Percentiles rank a stretch among this genome's conserved stretches.
These are phyloP conservation scores for Pituophis catenifer DNA, from an alignment of 2,113 vertebrate genomes.

Conservation along the genomic window DNA sequence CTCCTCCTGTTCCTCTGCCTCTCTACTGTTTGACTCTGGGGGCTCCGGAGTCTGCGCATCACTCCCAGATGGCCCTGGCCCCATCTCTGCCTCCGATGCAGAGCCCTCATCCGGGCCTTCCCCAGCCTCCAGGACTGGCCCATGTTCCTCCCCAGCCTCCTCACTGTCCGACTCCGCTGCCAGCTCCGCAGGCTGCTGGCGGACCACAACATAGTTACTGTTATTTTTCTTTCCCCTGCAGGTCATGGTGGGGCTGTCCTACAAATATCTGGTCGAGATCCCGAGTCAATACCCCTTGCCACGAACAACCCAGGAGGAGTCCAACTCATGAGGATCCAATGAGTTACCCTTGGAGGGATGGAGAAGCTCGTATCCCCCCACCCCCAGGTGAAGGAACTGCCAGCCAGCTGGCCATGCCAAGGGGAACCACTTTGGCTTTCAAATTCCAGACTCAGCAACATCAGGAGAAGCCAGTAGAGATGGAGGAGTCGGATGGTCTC, in stretches of 20 bases:
- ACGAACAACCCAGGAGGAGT: conserved; percentile 49
- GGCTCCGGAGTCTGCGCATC: too few relatives aligned
- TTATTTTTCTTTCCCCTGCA: conserved; percentile 29
- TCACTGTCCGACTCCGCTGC: too few relatives aligned
- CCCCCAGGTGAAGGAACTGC: not conserved
- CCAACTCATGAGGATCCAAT: conserved; percentile 43
- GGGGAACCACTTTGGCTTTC: not conserved
- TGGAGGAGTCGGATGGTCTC: not conserved
- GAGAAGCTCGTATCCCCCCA: not conserved
- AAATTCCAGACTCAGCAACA: too few relatives aligned
- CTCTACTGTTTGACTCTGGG: too few relatives aligned
- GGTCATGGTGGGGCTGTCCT: conserved; percentile 77
- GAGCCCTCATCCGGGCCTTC: too few relatives aligned
- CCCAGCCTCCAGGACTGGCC: too few relatives aligned
- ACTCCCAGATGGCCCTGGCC: too few relatives aligned
- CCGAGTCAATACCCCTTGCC: not conserved
- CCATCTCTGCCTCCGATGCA: too few relatives aligned
- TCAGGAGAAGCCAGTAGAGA: not conserved
- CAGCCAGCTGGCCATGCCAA: not conserved
- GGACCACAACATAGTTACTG: too few relatives aligned
- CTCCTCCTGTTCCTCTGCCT: too few relatives aligned
- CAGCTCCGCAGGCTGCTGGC: too few relatives aligned
- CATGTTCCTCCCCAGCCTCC: too few relatives aligned
- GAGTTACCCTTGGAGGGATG: not conserved
- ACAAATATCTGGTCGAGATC: conserved; percentile 71